Evolutionary conservation across 2,888 invertebrate genomes (phyloP).

Genomic region (Phytoseiulus persimilis): DNA sequence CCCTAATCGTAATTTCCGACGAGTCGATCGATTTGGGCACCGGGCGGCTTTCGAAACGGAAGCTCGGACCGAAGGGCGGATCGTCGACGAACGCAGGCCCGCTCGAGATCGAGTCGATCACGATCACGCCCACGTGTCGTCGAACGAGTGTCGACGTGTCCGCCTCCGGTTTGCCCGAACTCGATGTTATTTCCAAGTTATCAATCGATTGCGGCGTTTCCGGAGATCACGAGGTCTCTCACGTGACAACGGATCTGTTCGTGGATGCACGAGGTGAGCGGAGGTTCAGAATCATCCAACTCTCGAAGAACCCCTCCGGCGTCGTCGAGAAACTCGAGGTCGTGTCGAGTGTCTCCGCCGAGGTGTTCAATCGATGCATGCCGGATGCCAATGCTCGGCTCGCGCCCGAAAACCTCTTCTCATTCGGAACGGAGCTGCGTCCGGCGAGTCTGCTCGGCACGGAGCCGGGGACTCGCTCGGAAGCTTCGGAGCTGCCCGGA

Average conservation of each 20-base stretch:
- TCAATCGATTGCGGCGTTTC: background rate
- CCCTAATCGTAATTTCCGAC: background rate
- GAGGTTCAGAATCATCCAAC: background rate
- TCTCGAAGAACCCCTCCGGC: background rate
- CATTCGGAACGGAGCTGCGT: background rate
- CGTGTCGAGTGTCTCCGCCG: background rate
- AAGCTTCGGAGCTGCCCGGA: background rate
- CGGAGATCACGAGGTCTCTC: background rate
- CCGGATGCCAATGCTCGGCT: background rate
- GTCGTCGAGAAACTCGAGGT: background rate
- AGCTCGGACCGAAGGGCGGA: background rate
- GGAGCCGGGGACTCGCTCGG: background rate
- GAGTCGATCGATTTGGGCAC: background rate
- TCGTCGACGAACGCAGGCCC: no score
- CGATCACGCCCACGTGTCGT: background rate
- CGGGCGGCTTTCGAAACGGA: background rate
- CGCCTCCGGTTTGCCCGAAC: background rate
- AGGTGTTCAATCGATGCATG: background rate
- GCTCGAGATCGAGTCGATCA: background rate
- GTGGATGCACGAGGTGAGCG: background rate
- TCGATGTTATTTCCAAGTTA: background rate
- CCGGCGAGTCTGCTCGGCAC: background rate
- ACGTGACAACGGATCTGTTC: background rate
- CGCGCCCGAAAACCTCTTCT: background rate
- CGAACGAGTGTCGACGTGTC: background rate